A percentile compares a stretch with the other conserved stretches of the same genome.
phyloP scores from a whole-genome alignment of 1,140 invertebrate genomes.

The Anadara kagoshimensis region DNA sequence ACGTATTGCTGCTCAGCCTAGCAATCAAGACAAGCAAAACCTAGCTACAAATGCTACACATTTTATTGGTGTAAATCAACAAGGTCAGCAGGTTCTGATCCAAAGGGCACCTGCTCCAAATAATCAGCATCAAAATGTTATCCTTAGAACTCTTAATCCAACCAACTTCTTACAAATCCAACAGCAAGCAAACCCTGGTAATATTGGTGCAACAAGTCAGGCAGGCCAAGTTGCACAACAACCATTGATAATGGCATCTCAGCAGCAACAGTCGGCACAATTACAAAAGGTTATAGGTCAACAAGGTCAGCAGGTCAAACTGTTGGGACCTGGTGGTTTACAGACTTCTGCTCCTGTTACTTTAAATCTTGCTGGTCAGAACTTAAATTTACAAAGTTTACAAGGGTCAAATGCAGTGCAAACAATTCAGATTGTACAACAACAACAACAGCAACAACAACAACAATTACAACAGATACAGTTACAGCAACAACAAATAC shows the following conservation, averaged over 20 bases:
- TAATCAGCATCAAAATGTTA: conserved; percentile 53
- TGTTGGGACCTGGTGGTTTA: conserved; percentile 33
- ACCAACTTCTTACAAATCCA: conserved; percentile 40
- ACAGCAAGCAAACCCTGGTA: conserved; percentile 43
- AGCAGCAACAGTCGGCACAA: conserved; percentile 31
- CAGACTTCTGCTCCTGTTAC: conserved; percentile 44
- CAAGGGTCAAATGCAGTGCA: conserved; percentile 34
- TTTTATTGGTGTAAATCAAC: conserved; percentile 44
- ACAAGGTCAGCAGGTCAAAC: conserved; percentile 45
- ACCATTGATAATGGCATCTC: conserved; percentile 29
- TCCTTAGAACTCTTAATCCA: conserved; percentile 46
- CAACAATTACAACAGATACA: conserved; percentile 19
- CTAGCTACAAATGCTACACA: conserved; percentile 26
- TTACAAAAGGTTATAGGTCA: conserved; percentile 39
- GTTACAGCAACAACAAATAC: conserved; percentile 2
- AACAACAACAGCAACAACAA: conserved; percentile 53
- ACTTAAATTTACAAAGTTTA: conserved; percentile 40
- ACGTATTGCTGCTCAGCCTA: conserved; percentile 29
- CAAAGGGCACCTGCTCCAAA: conserved; percentile 46
- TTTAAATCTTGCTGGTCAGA: conserved; percentile 51
- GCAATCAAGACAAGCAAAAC: conserved; percentile 23
- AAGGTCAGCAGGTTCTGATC: conserved; percentile 56
- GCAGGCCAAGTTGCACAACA: conserved; percentile 30
- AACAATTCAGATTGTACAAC: conserved; percentile 52
- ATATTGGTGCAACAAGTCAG: conserved; percentile 13